phyloP scores from a whole-genome alignment of 2,113 vertebrate genomes.

The Strigops habroptila region DNA sequence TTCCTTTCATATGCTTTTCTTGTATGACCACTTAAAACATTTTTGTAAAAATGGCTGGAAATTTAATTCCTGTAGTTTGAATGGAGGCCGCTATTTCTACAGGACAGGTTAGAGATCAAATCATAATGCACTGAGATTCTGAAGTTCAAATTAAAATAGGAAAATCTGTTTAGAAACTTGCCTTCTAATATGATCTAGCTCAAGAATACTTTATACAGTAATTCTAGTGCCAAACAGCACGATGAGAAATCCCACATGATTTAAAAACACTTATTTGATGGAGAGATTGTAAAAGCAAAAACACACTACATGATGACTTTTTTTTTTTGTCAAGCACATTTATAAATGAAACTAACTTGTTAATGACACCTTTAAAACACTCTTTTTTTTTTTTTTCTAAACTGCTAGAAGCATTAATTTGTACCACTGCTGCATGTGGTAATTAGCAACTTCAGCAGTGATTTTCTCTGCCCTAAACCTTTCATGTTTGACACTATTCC shows the following conservation, averaged over 20 bases:
- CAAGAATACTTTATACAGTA: neutral
- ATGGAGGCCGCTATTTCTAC: neutral
- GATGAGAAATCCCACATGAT: neutral
- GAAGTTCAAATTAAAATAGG: neutral
- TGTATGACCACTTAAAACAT: conserved; percentile 44
- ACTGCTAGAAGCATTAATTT: conserved; percentile 61
- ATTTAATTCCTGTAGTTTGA: conserved; percentile 35
- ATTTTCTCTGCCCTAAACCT: conserved; percentile 65
- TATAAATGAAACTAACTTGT: conserved; percentile 76
- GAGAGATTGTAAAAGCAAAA: conserved; percentile 38
- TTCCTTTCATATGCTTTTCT: conserved; percentile 39
- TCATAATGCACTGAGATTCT: neutral
- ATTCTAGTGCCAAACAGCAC: neutral
- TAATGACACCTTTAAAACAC: conserved; percentile 75
- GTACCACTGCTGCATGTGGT: conserved; percentile 65
- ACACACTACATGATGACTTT: neutral
- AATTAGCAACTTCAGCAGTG: conserved; percentile 63
- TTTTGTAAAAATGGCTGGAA: neutral
- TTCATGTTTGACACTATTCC: conserved; percentile 72
- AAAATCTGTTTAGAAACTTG: conserved; percentile 3
- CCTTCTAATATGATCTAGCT: neutral
- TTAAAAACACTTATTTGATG: neutral
- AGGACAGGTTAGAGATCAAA: neutral
- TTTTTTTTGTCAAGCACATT: conserved; percentile 43
- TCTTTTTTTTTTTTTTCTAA: conserved; percentile 7